Base-by-base conservation (phyloP, 2,113 vertebrate genomes). In the Thamnaconus septentrionalis region DNA sequence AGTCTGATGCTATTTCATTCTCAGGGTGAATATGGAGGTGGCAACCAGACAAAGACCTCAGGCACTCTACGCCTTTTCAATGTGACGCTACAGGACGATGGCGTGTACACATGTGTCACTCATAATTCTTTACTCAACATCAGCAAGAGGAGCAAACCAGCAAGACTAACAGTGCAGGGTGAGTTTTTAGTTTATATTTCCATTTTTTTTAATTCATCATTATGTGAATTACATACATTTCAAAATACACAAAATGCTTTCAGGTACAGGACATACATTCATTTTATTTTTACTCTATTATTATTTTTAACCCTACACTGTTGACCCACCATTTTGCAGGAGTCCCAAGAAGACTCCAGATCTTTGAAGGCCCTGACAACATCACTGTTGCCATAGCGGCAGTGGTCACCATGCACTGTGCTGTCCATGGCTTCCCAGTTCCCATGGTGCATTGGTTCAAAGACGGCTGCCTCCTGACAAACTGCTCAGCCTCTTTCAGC, bases 391-490 rank as follows among this genome's bases (percentile, higher is more conserved):
- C 85, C 45, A 69, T 69, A 55, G 90, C 84, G 82, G 83, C 71
- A 6, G 71, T 89, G 61, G 86, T 89, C 42, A 82, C 58, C 71
- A 82, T 93, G 74, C 84, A 69, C 53, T 93, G 91, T 45, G 48
- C 71, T 12, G 85, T 91, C 9, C 72, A 40, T 6, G 91, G 92
- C 57, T 88, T 85, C 66, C 91, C 90, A 7, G 72, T 85, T 87
- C 89, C 91, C 71, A 83, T 80, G 76, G 88, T 93, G 70, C 87
- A 82, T 61, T 93, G 92, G 92, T 92, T 91, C 87, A 93, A 91
- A 89, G 88, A 93, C 78, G 83, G 72, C 64, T 68, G 71, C 66
- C 76, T 74, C 47, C 80, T 92, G 79, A 70, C 68, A 0, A 85
- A 84, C 73, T 61, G 78, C 64, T 88, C 87, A 0, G 48, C 70